Base-by-base conservation (phyloP, 2,113 vertebrate species). In the Odontophorus gujanensis region DNA sequence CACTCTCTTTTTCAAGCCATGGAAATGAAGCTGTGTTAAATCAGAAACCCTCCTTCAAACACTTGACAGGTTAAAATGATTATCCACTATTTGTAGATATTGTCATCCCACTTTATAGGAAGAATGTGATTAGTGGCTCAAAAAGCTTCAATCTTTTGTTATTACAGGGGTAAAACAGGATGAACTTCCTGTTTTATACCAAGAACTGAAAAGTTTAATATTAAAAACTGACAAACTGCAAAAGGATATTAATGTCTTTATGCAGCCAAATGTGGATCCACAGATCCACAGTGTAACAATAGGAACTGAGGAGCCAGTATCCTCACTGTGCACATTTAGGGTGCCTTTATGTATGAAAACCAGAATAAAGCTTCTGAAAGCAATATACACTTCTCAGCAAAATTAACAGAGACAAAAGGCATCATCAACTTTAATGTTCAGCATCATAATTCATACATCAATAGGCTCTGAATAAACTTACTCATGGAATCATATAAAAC, bases 281-380 rank as follows among this genome's bases (percentile, higher is more conserved):
- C 0, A 34, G 38, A 40, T 5, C 55, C 61, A 26, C 0, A 28
- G 14, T 36, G 15, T 20, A 75, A 59, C 7, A 34, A 22, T 0
- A 92, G 24, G 18, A 24, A 45, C 13, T 22, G 42, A 87, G 73
- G 30, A 48, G 16, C 6, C 74, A 51, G 36, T 6, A 36, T 30
- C 22, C 12, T 53, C 22, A 34, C 40, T n/a, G 25, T 38, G 40
- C 57, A 36, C 5, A 67, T 15, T 28, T 28, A 26, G 74, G 36
- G 2, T 69, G 21, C n/a, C 65, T 30, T 58, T 36, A 45, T 7
- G 4, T 14, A 43, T 5, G 11, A 74, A 13, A 74, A 71, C 13
- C 13, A 5, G 88, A 51, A 62, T 65, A 7, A 63, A 50, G 13
- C 24, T 81, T 57, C 61, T 63, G 47, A 51, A 89, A 91, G 38